Evolutionary conservation across 2,888 invertebrate genomes (phyloP).

Genomic region (Lomographa bimaculata): DNA sequence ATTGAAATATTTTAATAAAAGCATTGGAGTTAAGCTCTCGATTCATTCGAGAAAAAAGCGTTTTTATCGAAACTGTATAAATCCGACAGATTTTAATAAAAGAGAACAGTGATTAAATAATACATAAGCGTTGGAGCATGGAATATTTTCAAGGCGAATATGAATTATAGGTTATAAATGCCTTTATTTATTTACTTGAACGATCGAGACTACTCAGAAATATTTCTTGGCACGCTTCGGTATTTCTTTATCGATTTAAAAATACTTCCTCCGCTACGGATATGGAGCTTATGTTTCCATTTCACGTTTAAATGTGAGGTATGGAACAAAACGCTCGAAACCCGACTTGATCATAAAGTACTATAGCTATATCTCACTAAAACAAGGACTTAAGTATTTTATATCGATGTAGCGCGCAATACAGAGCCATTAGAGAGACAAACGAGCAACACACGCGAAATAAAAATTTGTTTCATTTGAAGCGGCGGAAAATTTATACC

Average conservation of each 20-base stretch:
- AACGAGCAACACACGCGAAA: constrained; percentile 35
- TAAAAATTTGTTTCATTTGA: constrained; percentile 37
- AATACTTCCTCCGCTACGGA: constrained; percentile 18
- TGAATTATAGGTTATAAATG: constrained; percentile 11
- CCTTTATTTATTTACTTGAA: constrained; percentile 13
- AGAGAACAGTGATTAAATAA: not conserved
- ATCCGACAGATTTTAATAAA: too few species aligned
- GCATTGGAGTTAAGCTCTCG: too few species aligned
- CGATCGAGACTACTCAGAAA: constrained; percentile 12
- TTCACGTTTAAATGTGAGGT: constrained; percentile 23
- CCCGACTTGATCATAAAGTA: constrained; percentile 35
- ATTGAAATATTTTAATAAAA: too few species aligned
- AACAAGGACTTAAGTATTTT: constrained; percentile 37
- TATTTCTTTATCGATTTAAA: constrained; percentile 21
- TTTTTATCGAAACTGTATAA: too few species aligned
- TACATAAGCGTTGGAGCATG: not conserved
- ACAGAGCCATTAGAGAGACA: constrained; percentile 37
- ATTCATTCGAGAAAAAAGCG: too few species aligned
- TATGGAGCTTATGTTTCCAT: constrained; percentile 20
- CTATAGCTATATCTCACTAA: constrained; percentile 35
- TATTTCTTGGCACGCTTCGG: constrained; percentile 8
- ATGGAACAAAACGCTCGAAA: constrained; percentile 20
- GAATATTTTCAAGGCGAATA: constrained; percentile 6
- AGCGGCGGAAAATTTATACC: constrained; percentile 32
- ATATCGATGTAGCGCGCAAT: constrained; percentile 36